Percentiles rank a stretch among this genome's conserved stretches.
Conservation (phyloP, 2,113 vertebrate genomes). For the Brachirus orientalis region DNA sequence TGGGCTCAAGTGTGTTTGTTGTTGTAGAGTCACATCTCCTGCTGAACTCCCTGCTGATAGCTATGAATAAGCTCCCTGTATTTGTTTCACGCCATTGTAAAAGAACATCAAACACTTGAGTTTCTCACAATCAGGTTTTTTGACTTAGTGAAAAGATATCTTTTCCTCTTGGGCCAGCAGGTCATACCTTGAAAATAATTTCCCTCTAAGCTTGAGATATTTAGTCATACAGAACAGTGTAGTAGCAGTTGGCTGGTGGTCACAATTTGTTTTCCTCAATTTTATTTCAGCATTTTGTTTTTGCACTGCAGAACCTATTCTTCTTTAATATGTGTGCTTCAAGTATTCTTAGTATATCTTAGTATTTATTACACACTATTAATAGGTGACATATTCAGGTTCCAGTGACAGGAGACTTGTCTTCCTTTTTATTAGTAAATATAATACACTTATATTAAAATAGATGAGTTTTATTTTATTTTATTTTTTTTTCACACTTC, state of each 20-base stretch:
- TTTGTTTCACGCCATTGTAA: constrained; percentile 47
- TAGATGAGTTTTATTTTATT: no score
- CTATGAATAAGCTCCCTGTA: constrained; percentile 37
- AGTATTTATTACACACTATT: not conserved
- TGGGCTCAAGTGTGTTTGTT: constrained; percentile 33
- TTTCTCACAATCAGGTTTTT: constrained; percentile 26
- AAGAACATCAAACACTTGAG: constrained; percentile 66
- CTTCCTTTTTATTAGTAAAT: not conserved
- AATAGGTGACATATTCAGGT: not conserved
- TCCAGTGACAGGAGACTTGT: not conserved
- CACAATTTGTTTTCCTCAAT: no score
- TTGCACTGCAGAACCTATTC: no score
- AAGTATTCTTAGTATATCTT: no score
- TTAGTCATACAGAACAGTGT: no score
- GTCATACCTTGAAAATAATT: no score
- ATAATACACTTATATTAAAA: not conserved
- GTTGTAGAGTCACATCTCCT: constrained; percentile 20
- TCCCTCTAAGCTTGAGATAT: no score
- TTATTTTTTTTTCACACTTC: no score
- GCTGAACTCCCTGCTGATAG: constrained; percentile 38
- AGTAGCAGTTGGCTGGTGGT: no score
- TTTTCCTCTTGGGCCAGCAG: no score
- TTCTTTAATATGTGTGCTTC: no score
- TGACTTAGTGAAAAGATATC: not conserved
- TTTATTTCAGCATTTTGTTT: no score